Conservation (phyloP, 2,888 invertebrate species). For the Sinohyriopsis cumingii region DNA sequence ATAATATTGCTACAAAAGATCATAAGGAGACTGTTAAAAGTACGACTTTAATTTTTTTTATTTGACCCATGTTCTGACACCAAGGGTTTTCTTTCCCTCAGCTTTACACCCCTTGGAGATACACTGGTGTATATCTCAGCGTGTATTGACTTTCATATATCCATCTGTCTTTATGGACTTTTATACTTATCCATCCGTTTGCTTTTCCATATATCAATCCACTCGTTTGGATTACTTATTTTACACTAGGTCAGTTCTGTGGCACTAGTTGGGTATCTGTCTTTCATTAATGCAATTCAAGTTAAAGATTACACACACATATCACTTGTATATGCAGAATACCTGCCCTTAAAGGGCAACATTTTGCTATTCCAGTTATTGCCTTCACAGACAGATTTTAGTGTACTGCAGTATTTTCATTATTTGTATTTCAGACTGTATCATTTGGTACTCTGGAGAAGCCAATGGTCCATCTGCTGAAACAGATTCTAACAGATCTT, state of each 20-base stretch:
- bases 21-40: too few species aligned
- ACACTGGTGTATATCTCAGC: too few species aligned
- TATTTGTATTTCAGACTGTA: slow-evolving; percentile 78
- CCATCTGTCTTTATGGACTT: too few species aligned
- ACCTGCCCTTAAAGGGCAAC: not conserved
- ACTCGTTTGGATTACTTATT: too few species aligned
- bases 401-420: not conserved
- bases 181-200: too few species aligned
- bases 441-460: slow-evolving; percentile 90
- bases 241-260: not conserved
- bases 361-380: not conserved
- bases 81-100: too few species aligned
- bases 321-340: not conserved
- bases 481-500: slow-evolving; percentile 83
- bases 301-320: not conserved
- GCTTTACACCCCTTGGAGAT: too few species aligned
- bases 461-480: slow-evolving; percentile 83
- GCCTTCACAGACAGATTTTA: not conserved
- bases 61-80: too few species aligned
- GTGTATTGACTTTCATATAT: too few species aligned
- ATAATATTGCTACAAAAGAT: too few species aligned
- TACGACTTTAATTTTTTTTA: too few species aligned
- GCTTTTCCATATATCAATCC: too few species aligned
- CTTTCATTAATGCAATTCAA: not conserved
- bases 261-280: not conserved